Conservation (phyloP, 2,113 vertebrate species). For the Otis tarda region DNA sequence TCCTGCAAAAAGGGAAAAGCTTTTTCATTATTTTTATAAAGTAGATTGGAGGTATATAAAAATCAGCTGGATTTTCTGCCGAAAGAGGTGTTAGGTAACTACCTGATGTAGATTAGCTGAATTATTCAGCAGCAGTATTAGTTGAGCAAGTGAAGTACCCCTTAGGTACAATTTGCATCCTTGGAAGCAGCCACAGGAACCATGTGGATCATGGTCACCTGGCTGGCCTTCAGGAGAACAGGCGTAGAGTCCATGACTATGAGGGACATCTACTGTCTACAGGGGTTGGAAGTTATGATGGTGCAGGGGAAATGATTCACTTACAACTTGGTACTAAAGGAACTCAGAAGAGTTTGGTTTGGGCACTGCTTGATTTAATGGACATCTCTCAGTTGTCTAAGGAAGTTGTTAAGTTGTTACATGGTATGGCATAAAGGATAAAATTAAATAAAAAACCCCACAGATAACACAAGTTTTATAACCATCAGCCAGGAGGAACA, state of each 20-base stretch:
- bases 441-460: not conserved
- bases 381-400: not conserved
- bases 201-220: not conserved
- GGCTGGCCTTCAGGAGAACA: not conserved
- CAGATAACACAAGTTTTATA: not conserved
- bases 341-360: not conserved
- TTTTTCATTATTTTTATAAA: not conserved
- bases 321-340: not conserved
- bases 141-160: not conserved
- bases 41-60: not conserved
- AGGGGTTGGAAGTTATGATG: not conserved
- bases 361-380: not conserved
- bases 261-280: not conserved
- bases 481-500: not conserved
- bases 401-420: not conserved
- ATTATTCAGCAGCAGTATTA: not conserved
- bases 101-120: not conserved
- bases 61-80: not conserved
- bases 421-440: not conserved
- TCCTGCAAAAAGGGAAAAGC: not conserved
- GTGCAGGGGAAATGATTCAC: not conserved
- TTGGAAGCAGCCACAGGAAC: not conserved
- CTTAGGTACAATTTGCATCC: not conserved
- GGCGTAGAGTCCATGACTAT: not conserved
- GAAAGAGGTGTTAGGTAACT: not conserved